Base-by-base conservation (phyloP, 2,888 invertebrate species). In the Pterobdella sp. region DNA sequence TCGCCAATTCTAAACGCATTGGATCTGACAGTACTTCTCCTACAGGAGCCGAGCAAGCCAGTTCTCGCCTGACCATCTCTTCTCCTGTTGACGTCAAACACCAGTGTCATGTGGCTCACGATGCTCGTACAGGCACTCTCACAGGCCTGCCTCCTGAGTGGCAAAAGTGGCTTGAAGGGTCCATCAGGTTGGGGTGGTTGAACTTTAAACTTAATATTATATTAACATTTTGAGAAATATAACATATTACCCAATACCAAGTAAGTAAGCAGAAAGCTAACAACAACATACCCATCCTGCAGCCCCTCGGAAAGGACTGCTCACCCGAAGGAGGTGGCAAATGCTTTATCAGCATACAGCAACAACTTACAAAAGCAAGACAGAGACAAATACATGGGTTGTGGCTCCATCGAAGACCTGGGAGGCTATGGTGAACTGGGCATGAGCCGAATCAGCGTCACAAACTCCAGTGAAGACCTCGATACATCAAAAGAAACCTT, bases 41-140 rank as follows among this genome's bases (percentile, higher is more conserved):
- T 29, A 65, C 26, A 4, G 35, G 34, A 3, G 26, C n/a, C 2
- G 63, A 60, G 4, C 14, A 3, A 4, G 1, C 60, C 1, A 29
- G 26, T n/a, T 31, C 70, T n/a, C 49, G 70, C 10, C 34, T 75
- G 74, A 94, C 96, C 84, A 98, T 98, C 82, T 97, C 96, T 78
- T 92, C 93, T 85, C 98, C 98, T 78, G 95, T 97, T 69, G 97
- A 98, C 87, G 98, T 98, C 85, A 96, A 97, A 85, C 97, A 98
- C 83, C 97, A 96, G 0, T 93, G 97, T 71, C 96, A 96, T 86
- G 95, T 96, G 76, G 95, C 97, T 74, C 97, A 96, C 86, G 97
- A 98, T 87, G 92, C 96, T 31, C 89, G 92, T 77, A 97, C 97
- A 74, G 97, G 97, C 79, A 97, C 98, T 86, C 98, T 98, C 86